Percentiles rank a stretch among this genome's conserved stretches.
These are phyloP conservation scores for Tribolium castaneum DNA, from an alignment of 1,140 invertebrate species.

Conservation along the genomic window DNA sequence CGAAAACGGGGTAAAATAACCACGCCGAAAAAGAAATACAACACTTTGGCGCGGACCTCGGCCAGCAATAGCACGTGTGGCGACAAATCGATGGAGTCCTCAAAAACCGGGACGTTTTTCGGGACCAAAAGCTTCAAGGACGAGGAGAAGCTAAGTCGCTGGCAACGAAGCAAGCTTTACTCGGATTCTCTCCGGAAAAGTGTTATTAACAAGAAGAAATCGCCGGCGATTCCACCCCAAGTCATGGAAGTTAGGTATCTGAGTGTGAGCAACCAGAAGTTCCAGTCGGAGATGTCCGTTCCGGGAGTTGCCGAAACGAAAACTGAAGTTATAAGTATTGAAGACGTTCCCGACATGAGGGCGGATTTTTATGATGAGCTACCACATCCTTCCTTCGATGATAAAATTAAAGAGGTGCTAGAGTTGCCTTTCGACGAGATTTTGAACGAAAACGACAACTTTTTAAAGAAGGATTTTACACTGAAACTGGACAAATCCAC, in stretches of 20 bases:
- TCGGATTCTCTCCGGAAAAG: neutral
- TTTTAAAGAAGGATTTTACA: constrained; percentile 4
- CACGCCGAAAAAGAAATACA: neutral
- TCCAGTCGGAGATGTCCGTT: neutral
- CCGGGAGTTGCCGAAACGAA: neutral
- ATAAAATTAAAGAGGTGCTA: neutral
- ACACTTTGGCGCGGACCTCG: neutral
- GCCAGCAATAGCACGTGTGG: neutral
- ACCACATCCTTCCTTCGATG: neutral
- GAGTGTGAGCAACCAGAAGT: neutral
- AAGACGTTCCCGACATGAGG: neutral
- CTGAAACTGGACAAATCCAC: neutral
- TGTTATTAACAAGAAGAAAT: neutral
- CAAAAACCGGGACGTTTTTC: neutral
- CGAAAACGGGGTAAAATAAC: neutral
- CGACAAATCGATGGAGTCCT: neutral
- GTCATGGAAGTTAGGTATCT: constrained; percentile 9
- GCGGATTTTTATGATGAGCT: neutral
- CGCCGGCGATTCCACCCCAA: neutral
- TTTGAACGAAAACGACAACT: neutral
- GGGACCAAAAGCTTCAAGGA: neutral
- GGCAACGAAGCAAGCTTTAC: constrained; percentile 5
- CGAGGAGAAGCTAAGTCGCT: neutral
- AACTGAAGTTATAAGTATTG: too few species aligned
- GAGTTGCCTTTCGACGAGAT: neutral